Evolutionary conservation across 2,888 invertebrate species (phyloP).

Genomic region (Blomia tropicalis): DNA sequence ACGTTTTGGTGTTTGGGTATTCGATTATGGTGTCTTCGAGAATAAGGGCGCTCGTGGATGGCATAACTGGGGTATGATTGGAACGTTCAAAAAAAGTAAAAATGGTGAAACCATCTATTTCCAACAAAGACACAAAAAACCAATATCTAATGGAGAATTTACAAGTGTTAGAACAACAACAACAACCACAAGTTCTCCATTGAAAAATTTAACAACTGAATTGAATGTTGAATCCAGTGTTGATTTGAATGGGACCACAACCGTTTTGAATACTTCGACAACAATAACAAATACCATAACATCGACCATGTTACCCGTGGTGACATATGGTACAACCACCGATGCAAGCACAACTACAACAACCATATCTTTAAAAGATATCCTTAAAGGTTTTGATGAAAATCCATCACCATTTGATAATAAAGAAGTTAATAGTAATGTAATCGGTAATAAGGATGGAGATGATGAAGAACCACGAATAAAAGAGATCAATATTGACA

Average conservation of each 20-base stretch:
- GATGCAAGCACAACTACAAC: not conserved
- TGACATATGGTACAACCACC: not conserved
- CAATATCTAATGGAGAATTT: not conserved
- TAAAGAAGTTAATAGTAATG: not conserved
- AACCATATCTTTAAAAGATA: not conserved
- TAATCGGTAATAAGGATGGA: not conserved
- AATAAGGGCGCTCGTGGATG: constrained; percentile 22
- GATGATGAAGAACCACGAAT: not conserved
- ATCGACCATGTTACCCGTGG: not conserved
- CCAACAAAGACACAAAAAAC: not conserved
- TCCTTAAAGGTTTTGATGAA: not conserved
- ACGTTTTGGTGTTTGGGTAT: constrained; percentile 20
- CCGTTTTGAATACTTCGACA: not conserved
- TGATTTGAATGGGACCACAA: not conserved
- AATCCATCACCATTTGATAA: not conserved
- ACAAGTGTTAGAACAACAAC: not conserved
- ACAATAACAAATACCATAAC: constrained; percentile 1
- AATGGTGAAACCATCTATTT: constrained; percentile 7
- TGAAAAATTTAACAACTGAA: not conserved
- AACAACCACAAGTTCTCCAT: not conserved
- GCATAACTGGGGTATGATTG: constrained; percentile 24
- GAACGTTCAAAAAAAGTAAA: constrained; percentile 15
- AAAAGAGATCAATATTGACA: not conserved
- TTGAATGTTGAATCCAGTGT: not conserved
- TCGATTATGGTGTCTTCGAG: constrained; percentile 17